phyloP scores from a whole-genome alignment of 2,797 vertebrate species.

The Enteromius anoplus region DNA sequence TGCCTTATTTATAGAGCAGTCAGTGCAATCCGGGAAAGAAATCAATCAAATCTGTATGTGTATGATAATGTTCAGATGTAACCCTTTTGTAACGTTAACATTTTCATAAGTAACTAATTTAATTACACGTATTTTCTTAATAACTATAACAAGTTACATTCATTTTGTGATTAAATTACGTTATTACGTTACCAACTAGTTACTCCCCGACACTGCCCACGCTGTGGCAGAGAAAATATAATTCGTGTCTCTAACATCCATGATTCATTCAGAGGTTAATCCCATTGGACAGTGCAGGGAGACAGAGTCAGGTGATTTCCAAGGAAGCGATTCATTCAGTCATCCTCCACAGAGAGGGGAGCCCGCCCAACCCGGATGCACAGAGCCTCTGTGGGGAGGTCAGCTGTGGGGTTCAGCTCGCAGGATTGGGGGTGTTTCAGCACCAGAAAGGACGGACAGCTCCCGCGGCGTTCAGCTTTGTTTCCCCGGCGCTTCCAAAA shows the following conservation, averaged over 20 bases:
- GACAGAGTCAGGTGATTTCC: conserved; percentile 76
- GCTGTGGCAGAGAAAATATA: not conserved
- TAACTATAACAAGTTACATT: too few species aligned
- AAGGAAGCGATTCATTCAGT: conserved; percentile 61
- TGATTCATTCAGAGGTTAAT: conserved; percentile 54
- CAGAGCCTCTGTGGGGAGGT: conserved; percentile 51
- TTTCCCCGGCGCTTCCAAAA: conserved; percentile 13
- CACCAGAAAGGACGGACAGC: conserved; percentile 73
- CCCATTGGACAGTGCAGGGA: conserved; percentile 70
- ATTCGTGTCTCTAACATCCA: conserved; percentile 30
- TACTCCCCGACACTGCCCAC: not conserved
- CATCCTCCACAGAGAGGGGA: conserved; percentile 53
- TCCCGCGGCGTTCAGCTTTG: conserved; percentile 49
- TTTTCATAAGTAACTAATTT: too few species aligned
- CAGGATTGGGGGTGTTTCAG: conserved; percentile 68
- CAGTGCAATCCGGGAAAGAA: too few species aligned
- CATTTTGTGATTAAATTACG: too few species aligned
- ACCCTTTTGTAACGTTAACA: too few species aligned
- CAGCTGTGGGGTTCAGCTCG: conserved; percentile 55
- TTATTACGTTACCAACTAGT: too few species aligned
- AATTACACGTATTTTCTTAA: not conserved
- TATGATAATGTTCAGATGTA: too few species aligned
- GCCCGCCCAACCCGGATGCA: conserved; percentile 72
- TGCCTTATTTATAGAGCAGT: too few species aligned
- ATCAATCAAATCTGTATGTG: too few species aligned